Evolutionary conservation across 2,113 vertebrate genomes (phyloP), one percentile per base, ranked within the genome.

Genomic region (Pao palembangensis): DNA sequence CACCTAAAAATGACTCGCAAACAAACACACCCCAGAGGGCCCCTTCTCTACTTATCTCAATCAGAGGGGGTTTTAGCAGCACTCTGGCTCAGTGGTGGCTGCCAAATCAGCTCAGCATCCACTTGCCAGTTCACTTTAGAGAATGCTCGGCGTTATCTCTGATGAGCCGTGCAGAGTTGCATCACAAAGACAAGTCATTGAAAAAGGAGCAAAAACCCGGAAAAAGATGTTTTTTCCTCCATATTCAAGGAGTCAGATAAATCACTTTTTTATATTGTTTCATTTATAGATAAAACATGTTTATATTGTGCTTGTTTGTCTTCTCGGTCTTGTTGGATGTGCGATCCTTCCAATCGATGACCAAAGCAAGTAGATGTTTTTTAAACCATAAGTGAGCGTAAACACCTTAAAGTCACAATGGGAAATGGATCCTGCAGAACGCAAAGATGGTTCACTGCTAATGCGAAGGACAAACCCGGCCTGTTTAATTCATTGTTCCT

Each of bases 21-120:
- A 90, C 79, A 87, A 88, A 84, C 38, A 67, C 15, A 77, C 60
- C 80, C 51, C 56, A 50, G 78, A 87, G 79, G 79, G 62, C 59
- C 75, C 71, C 64, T 56, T 59, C 73, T 80, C 70, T 44, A 85
- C 83, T 88, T 72, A 76, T 88, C 83, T 89, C 76, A 73, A 84
- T 88, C 81, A 81, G 52, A 64, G 41, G 23, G 73, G 64, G 65
- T 83, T 79, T 85, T 78, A 86, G 77, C 81, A 80, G 71, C 73
- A 87, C 77, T 85, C 75, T 70, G 76, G 68, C 71, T 71, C 59
- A 31, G 71, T 25, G 48, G 23, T 46, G 42, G 57, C 81, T 78
- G 86, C 84, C 87, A 85, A 80, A 74, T 72, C 61, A 67, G 68
- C 76, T 73, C 68, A 15, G 65, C 38, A 31, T 78, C 67, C 59